Percentiles rank a stretch among this genome's conserved stretches.
Conservation (phyloP, 2,113 vertebrate species). For the Zootoca vivipara region DNA sequence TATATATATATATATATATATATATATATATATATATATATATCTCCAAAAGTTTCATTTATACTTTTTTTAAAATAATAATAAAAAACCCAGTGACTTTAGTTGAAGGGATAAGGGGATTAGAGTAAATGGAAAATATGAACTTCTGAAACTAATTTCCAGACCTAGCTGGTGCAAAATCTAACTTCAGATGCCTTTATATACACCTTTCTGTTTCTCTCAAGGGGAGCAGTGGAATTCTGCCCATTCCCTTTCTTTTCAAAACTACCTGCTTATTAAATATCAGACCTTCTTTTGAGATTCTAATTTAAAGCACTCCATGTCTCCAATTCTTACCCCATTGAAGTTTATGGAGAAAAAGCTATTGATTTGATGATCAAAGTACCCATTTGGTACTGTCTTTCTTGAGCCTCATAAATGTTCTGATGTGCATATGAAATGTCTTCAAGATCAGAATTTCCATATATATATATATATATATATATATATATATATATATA, state of each 20-base stretch:
- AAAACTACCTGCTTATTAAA: neutral
- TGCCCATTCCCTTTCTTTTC: neutral
- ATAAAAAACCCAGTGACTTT: slow-evolving; percentile 9
- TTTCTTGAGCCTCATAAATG: neutral
- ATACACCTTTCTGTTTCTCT: neutral
- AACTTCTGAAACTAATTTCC: slow-evolving; percentile 10
- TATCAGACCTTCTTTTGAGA: neutral
- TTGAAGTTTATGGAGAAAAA: neutral
- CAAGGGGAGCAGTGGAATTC: neutral
- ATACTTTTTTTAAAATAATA: neutral
- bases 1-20: no score
- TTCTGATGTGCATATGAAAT: neutral
- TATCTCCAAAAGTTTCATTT: slow-evolving; percentile 10
- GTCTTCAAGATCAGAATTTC: neutral
- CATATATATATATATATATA: no score
- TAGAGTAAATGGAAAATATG: slow-evolving; percentile 28
- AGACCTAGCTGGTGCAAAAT: neutral
- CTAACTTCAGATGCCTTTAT: neutral
- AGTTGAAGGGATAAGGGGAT: slow-evolving; percentile 17
- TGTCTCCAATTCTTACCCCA: neutral
- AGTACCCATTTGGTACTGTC: neutral
- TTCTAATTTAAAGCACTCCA: neutral
- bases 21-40: no score
- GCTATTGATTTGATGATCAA: neutral
- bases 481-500: no score